Evolutionary conservation across 1,140 invertebrate genomes (phyloP), one percentile per base, ranked within the genome.

Genomic region (Temnothorax longispinosus): DNA sequence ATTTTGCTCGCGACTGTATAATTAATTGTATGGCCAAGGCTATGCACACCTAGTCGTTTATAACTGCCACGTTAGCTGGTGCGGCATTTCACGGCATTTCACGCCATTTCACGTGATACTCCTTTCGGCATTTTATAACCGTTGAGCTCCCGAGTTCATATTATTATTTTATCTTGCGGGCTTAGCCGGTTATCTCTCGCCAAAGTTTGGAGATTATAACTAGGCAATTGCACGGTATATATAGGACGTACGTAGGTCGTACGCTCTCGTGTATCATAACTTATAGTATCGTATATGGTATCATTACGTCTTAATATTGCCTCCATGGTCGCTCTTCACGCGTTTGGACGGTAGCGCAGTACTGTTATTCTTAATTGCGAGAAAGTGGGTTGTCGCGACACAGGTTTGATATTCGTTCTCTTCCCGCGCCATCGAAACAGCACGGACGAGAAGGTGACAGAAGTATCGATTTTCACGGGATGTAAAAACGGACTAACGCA

Each of bases 361-460:
- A 69, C 69, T 84, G 78, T 78, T 77, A 78, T n/a, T 85, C 50
- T 77, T 77, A 76, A 85, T 85, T 85, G 47, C 44, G 60, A 32
- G 82, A 74, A 85, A 85, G 72, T 78, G 64, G 82, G 44, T 77
- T 82, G 80, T 74, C 47, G 60, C 54, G n/a, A 74, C n/a, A 13
- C 41, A 47, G 64, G 65, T 69, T 69, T 69, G 65, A 13, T 44
- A 50, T 77, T 41, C 11, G 65, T n/a, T 54, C 38, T 78, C 56
- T 52, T 64, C 8, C 15, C 21, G 52, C 41, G 41, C 11, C 74
- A 56, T 41, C 47, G 82, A 77, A 77, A 85, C 27, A 35, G 21
- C 44, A 78, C 11, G 52, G 50, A n/a, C 27, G 18, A 85, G 52
- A 13, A 54, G 3, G 21, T 62, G 56, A 77, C 47, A 85, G 21